phyloP scores from a whole-genome alignment of 2,888 invertebrate genomes.

The Macaria liturata region DNA sequence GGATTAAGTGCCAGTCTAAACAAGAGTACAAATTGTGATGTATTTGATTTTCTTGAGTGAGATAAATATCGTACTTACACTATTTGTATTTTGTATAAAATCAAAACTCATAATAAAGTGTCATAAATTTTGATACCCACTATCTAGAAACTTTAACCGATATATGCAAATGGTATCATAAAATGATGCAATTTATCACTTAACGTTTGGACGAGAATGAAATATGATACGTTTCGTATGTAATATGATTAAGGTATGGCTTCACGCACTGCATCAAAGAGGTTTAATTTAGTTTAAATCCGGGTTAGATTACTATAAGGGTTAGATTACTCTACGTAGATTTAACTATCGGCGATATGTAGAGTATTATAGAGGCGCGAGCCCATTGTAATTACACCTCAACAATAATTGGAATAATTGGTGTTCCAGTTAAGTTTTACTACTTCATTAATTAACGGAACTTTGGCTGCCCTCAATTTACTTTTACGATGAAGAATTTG shows the following conservation, averaged over 20 bases:
- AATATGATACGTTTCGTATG: conserved; percentile 7
- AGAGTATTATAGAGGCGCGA: background rate
- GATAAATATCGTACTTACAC: too few species aligned
- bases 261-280: conserved; percentile 24
- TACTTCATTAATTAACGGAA: conserved; percentile 70
- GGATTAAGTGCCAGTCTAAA: too few species aligned
- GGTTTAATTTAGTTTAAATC: conserved; percentile 29
- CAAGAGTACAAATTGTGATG: too few species aligned
- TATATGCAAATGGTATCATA: too few species aligned
- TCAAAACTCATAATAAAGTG: too few species aligned
- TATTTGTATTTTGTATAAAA: too few species aligned
- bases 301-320: conserved; percentile 24
- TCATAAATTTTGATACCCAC: too few species aligned
- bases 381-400: conserved; percentile 33
- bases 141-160: too few species aligned
- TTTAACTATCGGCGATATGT: conserved; percentile 23
- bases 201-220: too few species aligned
- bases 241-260: conserved; percentile 24
- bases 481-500: conserved; percentile 58
- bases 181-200: too few species aligned
- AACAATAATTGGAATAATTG: conserved; percentile 60
- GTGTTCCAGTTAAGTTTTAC: conserved; percentile 59
- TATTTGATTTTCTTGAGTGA: too few species aligned
- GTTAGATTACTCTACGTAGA: conserved; percentile 11
- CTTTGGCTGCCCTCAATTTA: conserved; percentile 58